A percentile compares a stretch with the other conserved stretches of the same genome.
Conservation (phyloP, 2,113 vertebrate genomes). For the Planiliza haematocheilus region DNA sequence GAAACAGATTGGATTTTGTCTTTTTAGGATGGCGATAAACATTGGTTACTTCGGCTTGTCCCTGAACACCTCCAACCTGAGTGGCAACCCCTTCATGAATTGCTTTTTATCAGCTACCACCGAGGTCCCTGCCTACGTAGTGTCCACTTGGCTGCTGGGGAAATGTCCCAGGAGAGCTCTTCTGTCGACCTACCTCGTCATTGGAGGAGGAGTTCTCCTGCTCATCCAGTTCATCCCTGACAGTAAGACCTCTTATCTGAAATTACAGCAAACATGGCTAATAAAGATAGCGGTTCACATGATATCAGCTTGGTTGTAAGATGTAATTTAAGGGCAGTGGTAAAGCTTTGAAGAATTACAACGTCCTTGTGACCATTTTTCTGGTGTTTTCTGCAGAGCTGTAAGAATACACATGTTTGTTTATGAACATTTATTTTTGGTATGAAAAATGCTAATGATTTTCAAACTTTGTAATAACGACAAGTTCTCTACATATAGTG, state of each 20-base stretch:
- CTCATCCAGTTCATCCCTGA: constrained; percentile 91
- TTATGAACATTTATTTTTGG: no score
- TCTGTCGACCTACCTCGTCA: constrained; percentile 85
- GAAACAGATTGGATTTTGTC: background rate
- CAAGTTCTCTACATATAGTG: no score
- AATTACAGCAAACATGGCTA: background rate
- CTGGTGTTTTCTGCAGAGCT: no score
- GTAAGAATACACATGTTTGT: no score
- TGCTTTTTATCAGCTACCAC: constrained; percentile 88
- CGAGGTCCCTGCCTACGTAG: constrained; percentile 90
- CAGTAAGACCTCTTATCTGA: constrained; percentile 41
- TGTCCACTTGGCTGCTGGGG: constrained; percentile 88
- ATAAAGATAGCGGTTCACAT: background rate
- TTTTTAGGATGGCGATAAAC: constrained; percentile 81
- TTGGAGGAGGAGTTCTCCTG: constrained; percentile 92
- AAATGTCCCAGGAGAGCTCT: constrained; percentile 86
- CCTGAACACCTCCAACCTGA: constrained; percentile 92
- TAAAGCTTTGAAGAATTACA: no score
- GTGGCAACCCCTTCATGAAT: constrained; percentile 91
- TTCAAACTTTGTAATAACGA: no score
- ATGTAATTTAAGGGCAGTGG: no score
- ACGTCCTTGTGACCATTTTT: no score
- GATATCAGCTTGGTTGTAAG: background rate
- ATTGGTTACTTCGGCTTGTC: constrained; percentile 95
- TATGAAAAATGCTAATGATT: no score